Conservation (phyloP, 2,797 vertebrate species). For the Paedocypris micromegethes region DNA sequence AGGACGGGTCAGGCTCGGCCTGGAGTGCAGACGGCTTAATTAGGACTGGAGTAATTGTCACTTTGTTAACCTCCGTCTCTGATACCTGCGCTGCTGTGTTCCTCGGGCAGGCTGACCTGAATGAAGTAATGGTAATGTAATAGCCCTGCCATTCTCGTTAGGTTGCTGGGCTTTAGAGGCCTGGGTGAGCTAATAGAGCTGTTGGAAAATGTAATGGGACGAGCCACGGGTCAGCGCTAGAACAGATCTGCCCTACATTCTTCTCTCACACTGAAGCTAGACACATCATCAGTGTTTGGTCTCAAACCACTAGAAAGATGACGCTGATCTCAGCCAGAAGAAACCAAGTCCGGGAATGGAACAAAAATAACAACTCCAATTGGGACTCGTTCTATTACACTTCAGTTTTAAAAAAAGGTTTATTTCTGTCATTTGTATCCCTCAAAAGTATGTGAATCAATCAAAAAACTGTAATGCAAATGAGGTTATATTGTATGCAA, state of each 20-base stretch:
- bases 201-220: conserved; percentile 49
- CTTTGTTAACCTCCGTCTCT: conserved; percentile 15
- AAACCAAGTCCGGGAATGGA: neutral
- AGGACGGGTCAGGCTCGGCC: conserved; percentile 7
- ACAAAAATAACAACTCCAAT: no score
- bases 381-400: no score
- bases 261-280: conserved; percentile 37
- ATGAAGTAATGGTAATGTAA: conserved; percentile 45
- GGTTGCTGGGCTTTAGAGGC: conserved; percentile 33
- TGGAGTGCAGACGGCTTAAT: conserved; percentile 25
- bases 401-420: no score
- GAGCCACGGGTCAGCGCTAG: conserved; percentile 34
- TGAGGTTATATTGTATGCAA: no score
- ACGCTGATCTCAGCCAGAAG: conserved; percentile 29
- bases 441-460: no score
- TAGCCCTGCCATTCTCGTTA: conserved; percentile 36
- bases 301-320: conserved; percentile 31
- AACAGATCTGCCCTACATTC: conserved; percentile 40
- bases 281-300: conserved; percentile 18
- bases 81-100: conserved; percentile 33
- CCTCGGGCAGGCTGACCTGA: conserved; percentile 34
- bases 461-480: no score
- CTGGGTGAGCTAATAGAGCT: conserved; percentile 43
- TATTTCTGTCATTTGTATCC: no score
- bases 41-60: conserved; percentile 25